These are phyloP conservation scores for Chunga burmeisteri DNA, from an alignment of 2,113 vertebrate genomes.

Conservation along the genomic window DNA sequence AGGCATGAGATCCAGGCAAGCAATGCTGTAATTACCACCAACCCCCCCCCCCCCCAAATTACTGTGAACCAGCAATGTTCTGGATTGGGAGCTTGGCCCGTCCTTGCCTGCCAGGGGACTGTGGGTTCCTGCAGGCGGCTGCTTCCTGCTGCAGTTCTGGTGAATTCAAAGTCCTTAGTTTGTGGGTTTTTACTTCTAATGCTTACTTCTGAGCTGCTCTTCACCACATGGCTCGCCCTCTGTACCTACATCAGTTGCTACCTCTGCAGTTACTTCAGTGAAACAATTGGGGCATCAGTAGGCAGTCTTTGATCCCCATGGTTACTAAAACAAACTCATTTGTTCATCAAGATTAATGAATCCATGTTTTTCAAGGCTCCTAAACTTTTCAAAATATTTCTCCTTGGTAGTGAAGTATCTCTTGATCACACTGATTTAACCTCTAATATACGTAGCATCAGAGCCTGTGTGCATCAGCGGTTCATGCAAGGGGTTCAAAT, in stretches of 20 bases:
- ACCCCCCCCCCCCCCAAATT: background rate
- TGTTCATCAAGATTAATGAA: background rate
- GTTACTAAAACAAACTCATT: background rate
- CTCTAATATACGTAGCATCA: background rate
- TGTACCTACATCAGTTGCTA: background rate
- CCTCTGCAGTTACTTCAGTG: background rate
- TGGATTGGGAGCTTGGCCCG: background rate
- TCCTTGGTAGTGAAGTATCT: background rate
- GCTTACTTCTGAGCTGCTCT: background rate
- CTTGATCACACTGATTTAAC: background rate
- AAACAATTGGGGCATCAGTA: rapidly evolving
- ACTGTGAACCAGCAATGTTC: background rate
- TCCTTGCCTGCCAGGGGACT: background rate
- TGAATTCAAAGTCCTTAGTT: background rate
- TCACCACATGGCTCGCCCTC: background rate
- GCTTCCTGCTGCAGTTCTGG: background rate
- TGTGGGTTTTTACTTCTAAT: background rate
- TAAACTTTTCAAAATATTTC: background rate
- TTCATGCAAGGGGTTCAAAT: background rate
- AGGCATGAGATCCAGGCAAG: background rate
- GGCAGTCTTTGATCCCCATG: background rate
- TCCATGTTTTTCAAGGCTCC: background rate
- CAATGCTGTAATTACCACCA: background rate
- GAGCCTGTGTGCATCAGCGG: background rate
- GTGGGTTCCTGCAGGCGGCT: background rate